Evolutionary conservation across 2,113 vertebrate species (phyloP).

Genomic region (Psittacus erithacus): DNA sequence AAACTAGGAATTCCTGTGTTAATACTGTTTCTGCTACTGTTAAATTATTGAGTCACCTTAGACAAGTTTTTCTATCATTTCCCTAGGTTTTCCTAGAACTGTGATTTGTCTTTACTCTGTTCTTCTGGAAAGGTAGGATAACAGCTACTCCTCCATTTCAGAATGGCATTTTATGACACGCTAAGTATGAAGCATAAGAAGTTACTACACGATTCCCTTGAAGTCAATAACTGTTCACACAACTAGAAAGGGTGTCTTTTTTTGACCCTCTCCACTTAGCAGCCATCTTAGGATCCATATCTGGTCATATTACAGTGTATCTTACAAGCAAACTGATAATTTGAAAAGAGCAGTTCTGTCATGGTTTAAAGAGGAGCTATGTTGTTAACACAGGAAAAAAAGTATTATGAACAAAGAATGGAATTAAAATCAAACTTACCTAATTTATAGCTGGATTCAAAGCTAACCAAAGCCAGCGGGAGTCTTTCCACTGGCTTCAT

Average conservation of each 20-base stretch:
- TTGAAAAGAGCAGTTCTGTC: not conserved
- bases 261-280: not conserved
- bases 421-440: not conserved
- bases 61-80: not conserved
- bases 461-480: not conserved
- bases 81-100: not conserved
- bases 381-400: not conserved
- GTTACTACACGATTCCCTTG: not conserved
- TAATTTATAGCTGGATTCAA: not conserved
- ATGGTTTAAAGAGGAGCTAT: not conserved
- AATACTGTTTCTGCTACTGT: not conserved
- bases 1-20: not conserved
- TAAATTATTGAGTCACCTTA: not conserved
- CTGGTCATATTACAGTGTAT: not conserved
- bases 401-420: not conserved
- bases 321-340: not conserved
- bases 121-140: not conserved
- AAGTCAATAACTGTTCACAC: not conserved
- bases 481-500: slow-evolving; percentile 7
- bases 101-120: not conserved
- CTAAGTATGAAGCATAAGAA: not conserved
- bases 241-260: not conserved
- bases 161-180: not conserved
- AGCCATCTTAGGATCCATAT: not conserved
- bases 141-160: not conserved